Evolutionary conservation across 2,797 vertebrate species (phyloP), one percentile per base, ranked within the genome.

Genomic region (Enteromius treurensis): DNA sequence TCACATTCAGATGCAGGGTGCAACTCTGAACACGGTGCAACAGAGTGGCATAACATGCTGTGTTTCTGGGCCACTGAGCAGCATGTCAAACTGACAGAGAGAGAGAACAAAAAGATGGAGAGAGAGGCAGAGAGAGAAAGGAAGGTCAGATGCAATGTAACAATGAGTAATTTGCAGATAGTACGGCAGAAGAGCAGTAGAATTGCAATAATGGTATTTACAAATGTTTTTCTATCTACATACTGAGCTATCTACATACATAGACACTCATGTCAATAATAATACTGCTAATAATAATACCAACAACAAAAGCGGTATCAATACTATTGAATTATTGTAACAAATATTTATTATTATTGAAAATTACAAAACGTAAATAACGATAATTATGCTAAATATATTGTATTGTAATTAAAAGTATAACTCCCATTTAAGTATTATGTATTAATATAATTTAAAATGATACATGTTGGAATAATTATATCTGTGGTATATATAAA

Each of bases 31-130:
- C 75, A 89, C 71, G 87, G 92, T 91, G 89, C 93, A 94, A 88
- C 92, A 87, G 90, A 93, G 93, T 91, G 90, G 90, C 88, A 92
- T 92, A 93, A 95, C 92, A 84, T 78, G 87, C 82, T 58, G 71
- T 87, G 91, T 94, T 94, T 95, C 92, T 92, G 93, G 93, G 92
- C 93, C 93, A 94, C 90, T 92, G 93, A 94, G 91, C 93, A 94
- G 92, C 93, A 92, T 91, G 93, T 92, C 89, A 88, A 88, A 90
- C 88, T 92, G 91, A 91, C 81, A 86, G 86, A 87, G 88, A 88
- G 88, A 88, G 85, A 87, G 67, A 81, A 78, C 32, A 68, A 62
- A 79, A 78, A 81, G 78, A 70, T 37, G 55, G 73, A 62, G 40
- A 53, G 76, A 29, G 71, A 65, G 1, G 2, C 73, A 40, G 64